phyloP scores from a whole-genome alignment of 2,797 vertebrate species.

The Podarcis lilfordi region DNA sequence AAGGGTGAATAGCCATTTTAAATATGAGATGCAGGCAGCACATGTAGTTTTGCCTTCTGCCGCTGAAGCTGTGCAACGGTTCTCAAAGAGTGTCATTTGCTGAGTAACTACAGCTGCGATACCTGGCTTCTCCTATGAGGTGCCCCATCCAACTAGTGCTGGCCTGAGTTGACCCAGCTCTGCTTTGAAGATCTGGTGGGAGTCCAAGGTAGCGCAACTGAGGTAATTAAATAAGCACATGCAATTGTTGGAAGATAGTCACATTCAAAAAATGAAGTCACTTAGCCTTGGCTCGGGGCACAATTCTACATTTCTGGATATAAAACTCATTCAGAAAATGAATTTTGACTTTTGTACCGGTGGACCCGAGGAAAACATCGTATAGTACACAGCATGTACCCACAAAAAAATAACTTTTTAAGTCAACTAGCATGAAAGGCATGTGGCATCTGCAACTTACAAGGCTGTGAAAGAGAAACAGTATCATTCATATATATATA shows the following conservation, averaged over 20 bases:
- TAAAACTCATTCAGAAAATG: constrained; percentile 68
- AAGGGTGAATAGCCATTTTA: background rate
- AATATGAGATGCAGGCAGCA: background rate
- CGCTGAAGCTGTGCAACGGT: background rate
- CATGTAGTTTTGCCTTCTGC: background rate
- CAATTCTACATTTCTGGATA: constrained; percentile 59
- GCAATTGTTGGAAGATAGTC: constrained; percentile 58
- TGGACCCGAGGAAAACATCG: constrained; percentile 57
- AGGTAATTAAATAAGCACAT: constrained; percentile 60
- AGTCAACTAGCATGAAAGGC: constrained; percentile 14
- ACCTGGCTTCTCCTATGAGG: constrained; percentile 33
- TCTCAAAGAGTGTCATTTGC: background rate
- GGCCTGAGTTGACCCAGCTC: constrained; percentile 57
- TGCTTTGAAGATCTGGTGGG: constrained; percentile 57
- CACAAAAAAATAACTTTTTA: constrained; percentile 38
- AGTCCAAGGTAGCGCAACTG: constrained; percentile 58
- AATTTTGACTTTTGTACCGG: constrained; percentile 48
- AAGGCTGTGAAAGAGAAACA: background rate
- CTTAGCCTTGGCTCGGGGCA: constrained; percentile 55
- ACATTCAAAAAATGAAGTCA: constrained; percentile 52
- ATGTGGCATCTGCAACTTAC: constrained; percentile 34
- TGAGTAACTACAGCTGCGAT: constrained; percentile 34
- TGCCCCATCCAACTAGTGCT: constrained; percentile 50
- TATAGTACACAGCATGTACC: constrained; percentile 24
- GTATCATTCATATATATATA: constrained; percentile 2